phyloP scores from a whole-genome alignment of 1,140 invertebrate species.

The Trinorchestia longiramus region DNA sequence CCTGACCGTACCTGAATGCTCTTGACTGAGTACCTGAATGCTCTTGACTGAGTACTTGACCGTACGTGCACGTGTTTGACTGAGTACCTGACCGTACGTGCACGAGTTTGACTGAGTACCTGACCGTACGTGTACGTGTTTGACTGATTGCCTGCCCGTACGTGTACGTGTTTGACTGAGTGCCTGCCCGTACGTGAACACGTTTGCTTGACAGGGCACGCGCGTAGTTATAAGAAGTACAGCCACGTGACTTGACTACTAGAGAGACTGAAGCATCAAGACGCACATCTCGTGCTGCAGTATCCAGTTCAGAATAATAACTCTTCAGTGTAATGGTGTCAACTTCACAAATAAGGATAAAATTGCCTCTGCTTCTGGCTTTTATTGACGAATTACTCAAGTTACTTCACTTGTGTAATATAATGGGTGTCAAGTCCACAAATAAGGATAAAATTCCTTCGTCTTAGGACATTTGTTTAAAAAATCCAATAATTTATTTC shows the following conservation, averaged over 20 bases:
- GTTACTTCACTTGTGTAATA: too few relatives aligned
- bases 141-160: neutral
- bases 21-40: too few relatives aligned
- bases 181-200: neutral
- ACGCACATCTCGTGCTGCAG: neutral
- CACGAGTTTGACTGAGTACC: neutral
- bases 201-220: neutral
- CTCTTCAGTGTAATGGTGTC: neutral
- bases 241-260: neutral
- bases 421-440: neutral
- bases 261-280: neutral
- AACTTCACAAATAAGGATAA: neutral
- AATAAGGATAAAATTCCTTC: neutral
- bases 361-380: neutral
- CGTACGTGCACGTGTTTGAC: too few relatives aligned
- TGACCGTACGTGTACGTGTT: neutral
- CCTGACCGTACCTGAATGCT: neutral
- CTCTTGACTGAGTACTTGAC: too few relatives aligned
- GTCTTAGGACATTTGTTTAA: neutral
- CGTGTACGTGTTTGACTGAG: neutral
- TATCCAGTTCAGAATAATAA: neutral
- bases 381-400: too few relatives aligned
- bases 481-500: neutral
- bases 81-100: neutral
- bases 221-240: too few relatives aligned